Conservation (phyloP, 2,888 invertebrate species). For the Corbicula japonica region DNA sequence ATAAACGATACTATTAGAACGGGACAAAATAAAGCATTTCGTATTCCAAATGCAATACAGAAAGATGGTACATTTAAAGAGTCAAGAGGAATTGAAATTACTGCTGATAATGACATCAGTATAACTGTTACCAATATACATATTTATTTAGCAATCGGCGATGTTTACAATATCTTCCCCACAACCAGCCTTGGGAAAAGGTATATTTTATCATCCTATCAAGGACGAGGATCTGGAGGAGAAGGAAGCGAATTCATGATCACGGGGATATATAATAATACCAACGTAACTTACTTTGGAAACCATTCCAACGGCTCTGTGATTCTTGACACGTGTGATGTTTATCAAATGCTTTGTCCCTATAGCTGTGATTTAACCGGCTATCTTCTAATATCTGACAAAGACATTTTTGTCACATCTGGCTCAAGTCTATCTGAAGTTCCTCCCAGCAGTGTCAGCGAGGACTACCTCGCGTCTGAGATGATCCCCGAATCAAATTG, state of each 20-base stretch:
- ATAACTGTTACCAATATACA: conserved; percentile 9
- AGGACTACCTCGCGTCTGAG: not conserved
- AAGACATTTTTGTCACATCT: conserved; percentile 3
- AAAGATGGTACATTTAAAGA: not conserved
- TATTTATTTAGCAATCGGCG: not conserved
- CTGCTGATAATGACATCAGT: conserved; percentile 2
- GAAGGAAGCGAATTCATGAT: conserved; percentile 1
- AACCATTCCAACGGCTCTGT: too few species aligned
- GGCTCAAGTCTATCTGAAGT: conserved; percentile 6
- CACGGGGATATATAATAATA: conserved; percentile 15
- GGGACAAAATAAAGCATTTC: not conserved
- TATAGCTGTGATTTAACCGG: conserved; percentile 3
- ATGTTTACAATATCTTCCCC: conserved; percentile 14
- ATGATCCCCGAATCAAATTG: not conserved
- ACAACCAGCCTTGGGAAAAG: conserved; percentile 4
- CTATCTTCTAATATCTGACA: not conserved
- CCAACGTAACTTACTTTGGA: not conserved
- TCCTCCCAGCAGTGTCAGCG: not conserved
- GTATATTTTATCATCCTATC: not conserved
- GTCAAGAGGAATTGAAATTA: conserved; percentile 9
- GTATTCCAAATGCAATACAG: not conserved
- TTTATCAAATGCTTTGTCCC: conserved; percentile 6
- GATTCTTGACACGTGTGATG: not conserved
- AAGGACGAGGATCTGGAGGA: too few species aligned
- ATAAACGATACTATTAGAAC: not conserved